Base-by-base conservation (phyloP, 2,113 vertebrate genomes). In the Trachemys scripta region DNA sequence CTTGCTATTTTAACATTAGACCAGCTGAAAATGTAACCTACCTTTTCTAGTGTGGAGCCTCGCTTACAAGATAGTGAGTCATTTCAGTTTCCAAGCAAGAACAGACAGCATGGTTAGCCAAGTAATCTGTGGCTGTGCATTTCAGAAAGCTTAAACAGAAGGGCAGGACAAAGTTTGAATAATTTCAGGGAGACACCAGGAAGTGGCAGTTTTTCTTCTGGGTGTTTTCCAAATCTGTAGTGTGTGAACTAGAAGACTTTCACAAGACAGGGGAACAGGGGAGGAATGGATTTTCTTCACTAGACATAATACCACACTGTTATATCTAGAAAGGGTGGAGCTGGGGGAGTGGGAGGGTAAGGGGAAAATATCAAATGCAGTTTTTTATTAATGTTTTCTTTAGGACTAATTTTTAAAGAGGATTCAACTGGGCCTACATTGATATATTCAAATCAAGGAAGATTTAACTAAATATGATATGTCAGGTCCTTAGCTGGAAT, bases 1-100 rank as follows among this genome's bases (percentile, higher is more conserved):
- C 51, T 92, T 94, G 54, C 53, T 97, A 88, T 95, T 98, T 96
- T 85, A 96, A 96, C 80, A 82, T 87, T 31, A 94, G 88, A 86
- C 35, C 27, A 89, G 89, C 80, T 79, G 56, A 91, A 97, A 95
- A 76, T 85, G 25, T 93, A 96, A 78, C 29, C 42, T 85, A 62
- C 57, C 35, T 92, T 25, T 95, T 93, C 24, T 22, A 38, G 25
- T 69, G 7, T 81, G 38, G 94, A 35, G 13, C 47, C 3, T 84
- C 82, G 65, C 59, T 57, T 96, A 4, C 69, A 95, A 76, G n/a
- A 86, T 82, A 90, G 59, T 27, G 25, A 72, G 35, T 45, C 90
- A 42, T 76, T 89, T 94, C 0, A 0, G 89, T 54, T 95, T 96
- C 59, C 45, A 80, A 42, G 45, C 57, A 82, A 89, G n/a, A 90